These are phyloP conservation scores for Saturnia pavonia DNA, from an alignment of 2,888 invertebrate species.

Conservation along the genomic window DNA sequence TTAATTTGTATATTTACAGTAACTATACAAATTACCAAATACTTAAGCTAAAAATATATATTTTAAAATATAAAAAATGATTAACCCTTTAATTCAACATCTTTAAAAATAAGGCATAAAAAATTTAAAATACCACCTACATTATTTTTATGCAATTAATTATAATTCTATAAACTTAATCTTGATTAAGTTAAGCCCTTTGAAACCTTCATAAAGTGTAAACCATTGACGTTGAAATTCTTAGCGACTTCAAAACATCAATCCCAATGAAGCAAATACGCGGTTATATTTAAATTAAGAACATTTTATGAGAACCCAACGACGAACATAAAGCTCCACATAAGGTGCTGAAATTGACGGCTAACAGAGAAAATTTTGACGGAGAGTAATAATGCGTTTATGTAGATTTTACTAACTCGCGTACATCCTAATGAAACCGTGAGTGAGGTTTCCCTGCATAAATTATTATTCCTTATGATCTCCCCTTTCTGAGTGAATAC, in stretches of 20 bases:
- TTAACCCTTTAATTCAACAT: no score
- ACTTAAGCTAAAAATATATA: no score
- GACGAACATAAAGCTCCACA: constrained; percentile 36
- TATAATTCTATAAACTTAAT: background rate
- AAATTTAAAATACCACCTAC: no score
- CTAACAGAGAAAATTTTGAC: constrained; percentile 50
- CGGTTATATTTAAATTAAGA: constrained; percentile 28
- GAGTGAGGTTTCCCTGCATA: constrained; percentile 58
- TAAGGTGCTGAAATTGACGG: constrained; percentile 27
- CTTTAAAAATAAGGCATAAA: no score
- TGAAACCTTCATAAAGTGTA: background rate
- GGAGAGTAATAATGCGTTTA: constrained; percentile 63
- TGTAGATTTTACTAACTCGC: constrained; percentile 68
- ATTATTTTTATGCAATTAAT: background rate
- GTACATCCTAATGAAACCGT: constrained; percentile 63
- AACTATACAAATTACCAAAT: no score
- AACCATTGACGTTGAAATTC: background rate
- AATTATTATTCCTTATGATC: constrained; percentile 62
- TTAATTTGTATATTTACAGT: no score
- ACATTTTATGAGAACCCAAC: constrained; percentile 40
- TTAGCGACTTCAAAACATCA: background rate
- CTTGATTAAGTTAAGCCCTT: background rate
- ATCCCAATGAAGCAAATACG: background rate
- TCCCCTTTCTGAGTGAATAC: constrained; percentile 40
- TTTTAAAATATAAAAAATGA: no score